Base-by-base conservation (phyloP, 2,888 invertebrate genomes). In the Tetragonula carbonaria region DNA sequence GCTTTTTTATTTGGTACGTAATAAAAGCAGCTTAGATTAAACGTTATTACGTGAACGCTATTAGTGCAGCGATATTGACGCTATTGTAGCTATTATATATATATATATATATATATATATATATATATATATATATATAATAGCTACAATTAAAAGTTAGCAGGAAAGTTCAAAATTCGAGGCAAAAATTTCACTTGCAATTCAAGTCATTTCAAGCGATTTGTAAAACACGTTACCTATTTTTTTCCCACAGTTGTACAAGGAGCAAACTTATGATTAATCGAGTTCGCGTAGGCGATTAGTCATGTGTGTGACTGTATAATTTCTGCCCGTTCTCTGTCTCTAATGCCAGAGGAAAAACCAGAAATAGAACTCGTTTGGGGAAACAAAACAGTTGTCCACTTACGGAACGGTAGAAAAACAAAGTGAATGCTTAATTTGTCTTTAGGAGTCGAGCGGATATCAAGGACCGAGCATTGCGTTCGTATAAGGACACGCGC, bases 361-460 rank as follows among this genome's bases (percentile, higher is more conserved):
- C 14, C 38, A 81, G n/a, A 74, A 68, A 51, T 55, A 68, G 38
- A 55, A 50, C 63, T 80, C 55, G 23, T 13, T 33, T 16, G 28
- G 59, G 50, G 21, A 70, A 72, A 80, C 62, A 62, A 84, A 79
- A 79, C 72, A 11, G 23, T 16, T 45, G 21, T 4, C 77, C 62
- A 28, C 28, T 67, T 80, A 80, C 45, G 70, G 78, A n/a, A 65
- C 16, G 6, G 8, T 13, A 63, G 50, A 63, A 50, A 73, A 71
- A 62, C 65, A 45, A 45, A 8, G 14, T 5, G 80, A 74, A 80
- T 68, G 74, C 33, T 78, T 77, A 74, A 82, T 81, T 62, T 51
- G 76, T 59, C 66, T 77, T 75, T 73, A 67, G 51, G 70, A 28
- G 74, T 8, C 57, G 38, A 18, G 51, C 28, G 2, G 51, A 71